Base-by-base conservation (phyloP, 2,888 invertebrate species). In the Morpho achilles region DNA sequence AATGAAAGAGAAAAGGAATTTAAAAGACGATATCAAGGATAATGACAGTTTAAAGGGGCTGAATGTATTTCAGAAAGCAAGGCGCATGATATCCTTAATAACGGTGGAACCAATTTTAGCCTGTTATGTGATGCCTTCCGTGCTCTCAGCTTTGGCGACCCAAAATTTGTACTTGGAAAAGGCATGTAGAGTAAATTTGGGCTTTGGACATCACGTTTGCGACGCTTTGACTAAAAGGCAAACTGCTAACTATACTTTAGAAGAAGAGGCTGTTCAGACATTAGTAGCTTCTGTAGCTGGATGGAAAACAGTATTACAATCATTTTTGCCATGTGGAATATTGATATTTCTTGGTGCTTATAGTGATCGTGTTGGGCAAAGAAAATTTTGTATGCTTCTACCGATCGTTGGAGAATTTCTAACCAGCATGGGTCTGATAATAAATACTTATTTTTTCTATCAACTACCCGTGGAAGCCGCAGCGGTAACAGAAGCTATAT, bases 81-180 rank as follows among this genome's bases (percentile, higher is more conserved):
- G 79, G 65, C 91, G 91, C 64, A 82, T 95, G 71, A 84, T 91
- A 52, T 91, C 92, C 43, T 92, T 94, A 70, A 94, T 95, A 66
- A 95, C 95, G 7, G 95, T 95, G 5, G 95, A 95, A 73, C 95
- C 95, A 0, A 94, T 95, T 90, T 78, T 95, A 59, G 95, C 94
- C 1, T 94, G 94, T 71, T 95, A 94, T 75, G 94, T 95, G 10
- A 91, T 91, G 91, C 91, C 91, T 7, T 93, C 93, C 57, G 93
- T 93, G 6, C 77, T 93, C 9, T 94, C 96, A 2, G 93, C 94
- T 50, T 76, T 96, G 66, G 96, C 96, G 22, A 96, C 96, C 47
- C 96, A 96, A 81, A 96, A 96, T 80, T 85, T 97, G 53, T 96
- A 96, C 78, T 88, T 96, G 73, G 96, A 96, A 79, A 96, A 97